Conservation (phyloP, 2,113 vertebrate species). For the Microcebus murinus region DNA sequence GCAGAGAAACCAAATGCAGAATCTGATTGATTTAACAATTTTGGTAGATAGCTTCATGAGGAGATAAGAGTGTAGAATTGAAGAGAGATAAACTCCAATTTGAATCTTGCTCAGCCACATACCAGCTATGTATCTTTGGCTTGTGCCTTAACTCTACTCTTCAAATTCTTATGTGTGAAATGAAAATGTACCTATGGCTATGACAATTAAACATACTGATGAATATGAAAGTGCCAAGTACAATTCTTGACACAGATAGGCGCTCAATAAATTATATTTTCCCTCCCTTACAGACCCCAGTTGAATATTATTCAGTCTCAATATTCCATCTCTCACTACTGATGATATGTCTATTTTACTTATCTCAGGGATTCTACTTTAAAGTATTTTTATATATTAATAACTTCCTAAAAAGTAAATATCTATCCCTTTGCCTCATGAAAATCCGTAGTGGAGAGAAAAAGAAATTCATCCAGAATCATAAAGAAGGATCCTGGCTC, state of each 20-base stretch:
- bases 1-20: neutral
- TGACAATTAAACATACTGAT: neutral
- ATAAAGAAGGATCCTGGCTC: neutral
- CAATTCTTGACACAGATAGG: neutral
- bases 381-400: constrained; percentile 44
- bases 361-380: constrained; percentile 4
- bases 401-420: constrained; percentile 41
- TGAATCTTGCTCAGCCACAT: neutral
- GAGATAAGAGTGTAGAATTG: neutral
- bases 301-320: neutral
- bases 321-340: neutral
- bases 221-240: neutral
- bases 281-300: neutral
- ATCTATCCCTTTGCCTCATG: constrained; percentile 22
- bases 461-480: constrained; percentile 47
- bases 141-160: neutral
- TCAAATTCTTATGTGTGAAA: neutral
- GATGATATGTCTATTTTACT: neutral
- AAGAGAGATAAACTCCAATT: neutral
- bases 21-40: neutral
- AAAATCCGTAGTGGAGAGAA: constrained; percentile 6
- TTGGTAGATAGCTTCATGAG: neutral
- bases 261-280: neutral
- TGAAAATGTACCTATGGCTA: neutral
- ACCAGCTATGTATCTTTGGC: neutral